phyloP scores from a whole-genome alignment of 2,797 vertebrate genomes.

The Falco biarmicus region DNA sequence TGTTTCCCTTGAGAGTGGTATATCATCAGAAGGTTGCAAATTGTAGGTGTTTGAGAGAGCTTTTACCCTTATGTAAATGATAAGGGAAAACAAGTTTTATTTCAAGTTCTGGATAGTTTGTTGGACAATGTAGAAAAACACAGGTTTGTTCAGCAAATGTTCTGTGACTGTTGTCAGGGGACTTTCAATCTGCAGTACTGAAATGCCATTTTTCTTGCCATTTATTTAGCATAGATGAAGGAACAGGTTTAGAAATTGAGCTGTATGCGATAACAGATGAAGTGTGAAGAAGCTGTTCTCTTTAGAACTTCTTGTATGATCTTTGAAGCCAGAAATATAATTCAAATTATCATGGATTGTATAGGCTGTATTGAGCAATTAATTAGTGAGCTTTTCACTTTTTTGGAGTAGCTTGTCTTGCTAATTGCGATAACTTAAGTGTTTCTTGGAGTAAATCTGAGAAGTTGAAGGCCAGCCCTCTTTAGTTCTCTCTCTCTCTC shows the following conservation, averaged over 20 bases:
- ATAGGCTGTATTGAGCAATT: constrained; percentile 1
- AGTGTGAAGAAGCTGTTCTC: constrained; percentile 30
- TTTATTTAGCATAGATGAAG: not conserved
- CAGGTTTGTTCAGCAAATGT: not conserved
- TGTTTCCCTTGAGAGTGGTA: fast-evolving
- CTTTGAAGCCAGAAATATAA: constrained; percentile 29
- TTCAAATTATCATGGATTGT: not conserved
- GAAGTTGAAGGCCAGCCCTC: not conserved
- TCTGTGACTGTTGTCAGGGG: not conserved
- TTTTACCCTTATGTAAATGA: not conserved
- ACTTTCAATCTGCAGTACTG: not conserved
- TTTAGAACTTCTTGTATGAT: not conserved
- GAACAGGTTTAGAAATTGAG: not conserved
- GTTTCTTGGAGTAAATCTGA: not conserved
- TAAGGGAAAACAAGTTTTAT: not conserved
- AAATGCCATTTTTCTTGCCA: not conserved
- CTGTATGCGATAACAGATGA: not conserved
- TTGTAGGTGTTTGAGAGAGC: not conserved
- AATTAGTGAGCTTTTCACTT: not conserved
- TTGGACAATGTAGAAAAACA: not conserved
- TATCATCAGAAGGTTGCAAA: not conserved
- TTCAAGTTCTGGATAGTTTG: not conserved
- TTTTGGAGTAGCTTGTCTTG: not conserved
- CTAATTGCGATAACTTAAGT: not conserved
- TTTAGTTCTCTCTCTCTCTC: not conserved